Evolutionary conservation across 2,113 vertebrate species (phyloP), one percentile per base, ranked within the genome.

Genomic region (Chiloscyllium plagiosum): DNA sequence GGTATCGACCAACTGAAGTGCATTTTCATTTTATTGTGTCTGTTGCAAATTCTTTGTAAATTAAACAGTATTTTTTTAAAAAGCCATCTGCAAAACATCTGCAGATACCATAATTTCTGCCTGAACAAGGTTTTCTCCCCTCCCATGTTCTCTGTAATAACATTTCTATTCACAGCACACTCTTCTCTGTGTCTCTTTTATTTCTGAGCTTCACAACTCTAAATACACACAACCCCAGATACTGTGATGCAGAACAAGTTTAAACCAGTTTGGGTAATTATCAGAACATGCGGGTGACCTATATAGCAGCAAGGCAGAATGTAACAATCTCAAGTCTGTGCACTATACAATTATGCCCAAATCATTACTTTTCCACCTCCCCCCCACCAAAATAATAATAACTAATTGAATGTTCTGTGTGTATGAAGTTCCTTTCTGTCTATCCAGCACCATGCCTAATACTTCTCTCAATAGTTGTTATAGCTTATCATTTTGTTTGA

Each of bases 401-500:
- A 66, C 61, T 66, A 20, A 93, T 93, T 93, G 89, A 93, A 93
- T 93, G 89, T 37, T 66, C 89, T 68, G 33, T 37, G n/a, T 66
- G n/a, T 65, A 8, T 37, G 61, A 92, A 66, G 61, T 68, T 66
- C 89, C 61, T 93, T 93, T 83, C 80, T 93, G 33, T 68, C 89
- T 68, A 93, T 93, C 56, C 89, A 93, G 89, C 33, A 66, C 89
- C 89, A 68, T 93, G 89, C 33, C 89, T 66, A 93, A 93, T 42
- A 61, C n/a, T 42, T 93, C 89, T 93, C 89, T 68, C 89, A 37
- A 93, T 66, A 66, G 89, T 68, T 92, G 87, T 92, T 93, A 66
- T 37, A 65, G 61, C 61, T 93, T 93, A 93, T 93, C 89, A 93
- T n/a, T 93, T 93, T 66, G 89, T 93, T 93, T 93, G 89, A 93